Evolutionary conservation across 2,113 vertebrate genomes (phyloP).

Genomic region (Trematocara marginatum): DNA sequence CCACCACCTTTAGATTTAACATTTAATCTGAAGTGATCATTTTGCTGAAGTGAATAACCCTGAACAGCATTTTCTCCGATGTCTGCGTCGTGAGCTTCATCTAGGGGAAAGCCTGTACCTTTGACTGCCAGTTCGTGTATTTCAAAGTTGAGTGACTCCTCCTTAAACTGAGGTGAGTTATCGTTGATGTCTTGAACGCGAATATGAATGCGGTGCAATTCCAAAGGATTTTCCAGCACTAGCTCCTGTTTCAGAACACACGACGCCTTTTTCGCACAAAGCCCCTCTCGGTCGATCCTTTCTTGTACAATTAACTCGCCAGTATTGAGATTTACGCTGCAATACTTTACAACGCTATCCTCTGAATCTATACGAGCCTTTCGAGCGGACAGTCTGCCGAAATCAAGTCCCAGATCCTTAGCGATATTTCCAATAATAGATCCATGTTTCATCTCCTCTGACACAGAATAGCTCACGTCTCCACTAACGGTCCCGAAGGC

Average conservation of each 20-base stretch:
- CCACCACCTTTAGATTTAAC: too few species aligned
- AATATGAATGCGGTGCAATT: conserved; percentile 56
- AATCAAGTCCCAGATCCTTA: conserved; percentile 71
- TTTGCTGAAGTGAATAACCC: not conserved
- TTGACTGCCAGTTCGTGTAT: fast-evolving
- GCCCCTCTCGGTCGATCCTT: conserved; percentile 71
- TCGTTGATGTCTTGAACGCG: conserved; percentile 75
- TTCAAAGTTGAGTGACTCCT: fast-evolving
- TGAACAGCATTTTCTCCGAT: not conserved
- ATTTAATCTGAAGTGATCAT: not conserved
- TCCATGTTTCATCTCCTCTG: conserved; percentile 72
- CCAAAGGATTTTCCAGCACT: conserved; percentile 66
- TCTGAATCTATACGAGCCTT: conserved; percentile 56
- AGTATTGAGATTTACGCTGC: conserved; percentile 45
- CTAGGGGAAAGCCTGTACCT: too few species aligned
- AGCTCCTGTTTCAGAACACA: conserved; percentile 72
- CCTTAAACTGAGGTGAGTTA: conserved; percentile 15
- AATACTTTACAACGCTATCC: conserved; percentile 28
- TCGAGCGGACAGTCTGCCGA: conserved; percentile 41
- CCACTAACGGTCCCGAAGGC: not conserved
- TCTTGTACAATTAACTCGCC: conserved; percentile 63
- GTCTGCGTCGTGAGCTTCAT: fast-evolving
- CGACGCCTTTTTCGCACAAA: conserved; percentile 53
- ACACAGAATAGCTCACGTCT: conserved; percentile 57
- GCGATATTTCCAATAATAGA: conserved; percentile 75